phyloP scores from a whole-genome alignment of 1,140 invertebrate species.

The Procambarus virginalis region DNA sequence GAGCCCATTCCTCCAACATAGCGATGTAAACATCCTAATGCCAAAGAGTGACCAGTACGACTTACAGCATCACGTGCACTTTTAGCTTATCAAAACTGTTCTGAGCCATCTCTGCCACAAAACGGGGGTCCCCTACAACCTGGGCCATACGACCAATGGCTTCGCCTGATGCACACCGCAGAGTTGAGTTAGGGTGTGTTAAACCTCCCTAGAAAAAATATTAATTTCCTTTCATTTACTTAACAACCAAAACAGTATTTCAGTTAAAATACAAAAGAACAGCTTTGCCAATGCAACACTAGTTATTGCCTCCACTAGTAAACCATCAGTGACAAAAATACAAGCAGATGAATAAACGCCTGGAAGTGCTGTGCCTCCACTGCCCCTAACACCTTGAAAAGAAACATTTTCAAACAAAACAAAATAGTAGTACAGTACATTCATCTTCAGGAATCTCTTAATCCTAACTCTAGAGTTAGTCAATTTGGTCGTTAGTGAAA shows the following conservation, averaged over 20 bases:
- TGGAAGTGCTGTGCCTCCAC: too few relatives aligned
- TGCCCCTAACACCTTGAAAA: too few relatives aligned
- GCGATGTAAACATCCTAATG: conserved; percentile 92
- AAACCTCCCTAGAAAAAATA: conserved; percentile 77
- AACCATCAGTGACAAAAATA: too few relatives aligned
- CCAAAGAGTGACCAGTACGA: conserved; percentile 93
- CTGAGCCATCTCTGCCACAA: conserved; percentile 92
- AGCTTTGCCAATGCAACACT: too few relatives aligned
- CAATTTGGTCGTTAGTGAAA: too few relatives aligned
- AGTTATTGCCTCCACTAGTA: too few relatives aligned
- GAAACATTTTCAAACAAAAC: too few relatives aligned
- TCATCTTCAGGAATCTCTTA: too few relatives aligned
- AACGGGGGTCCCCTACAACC: conserved; percentile 87
- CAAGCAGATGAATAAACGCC: too few relatives aligned
- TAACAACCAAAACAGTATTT: not conserved
- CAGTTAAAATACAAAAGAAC: not conserved
- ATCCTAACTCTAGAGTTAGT: too few relatives aligned
- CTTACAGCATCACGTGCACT: conserved; percentile 90
- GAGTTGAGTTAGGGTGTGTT: conserved; percentile 87
- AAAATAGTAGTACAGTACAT: too few relatives aligned
- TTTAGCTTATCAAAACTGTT: conserved; percentile 91
- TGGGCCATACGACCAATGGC: conserved; percentile 92
- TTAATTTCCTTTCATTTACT: not conserved
- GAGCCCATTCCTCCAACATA: conserved; percentile 92
- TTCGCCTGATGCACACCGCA: conserved; percentile 91